These are phyloP conservation scores for Babyrousa celebensis DNA, from an alignment of 2,797 vertebrate species.

Conservation along the genomic window DNA sequence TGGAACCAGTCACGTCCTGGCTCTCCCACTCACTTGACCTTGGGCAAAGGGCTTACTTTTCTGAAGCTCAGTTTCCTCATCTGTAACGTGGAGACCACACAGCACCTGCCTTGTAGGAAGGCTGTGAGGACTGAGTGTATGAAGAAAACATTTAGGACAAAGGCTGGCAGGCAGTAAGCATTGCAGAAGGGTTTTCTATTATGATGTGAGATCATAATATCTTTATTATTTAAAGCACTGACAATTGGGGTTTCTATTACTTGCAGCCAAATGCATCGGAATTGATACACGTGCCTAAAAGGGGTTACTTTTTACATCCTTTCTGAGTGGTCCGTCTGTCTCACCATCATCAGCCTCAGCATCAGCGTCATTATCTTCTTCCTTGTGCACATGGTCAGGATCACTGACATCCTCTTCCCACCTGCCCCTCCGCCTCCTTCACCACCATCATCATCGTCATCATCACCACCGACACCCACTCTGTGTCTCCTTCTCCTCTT, in stretches of 20 bases:
- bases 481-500: neutral
- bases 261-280: slow-evolving; percentile 35
- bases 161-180: neutral
- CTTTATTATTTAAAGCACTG: neutral
- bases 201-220: neutral
- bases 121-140: neutral
- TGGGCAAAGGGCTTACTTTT: neutral
- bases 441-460: neutral
- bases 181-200: neutral
- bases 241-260: slow-evolving; percentile 17
- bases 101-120: neutral
- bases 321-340: neutral
- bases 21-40: neutral
- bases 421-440: neutral
- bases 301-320: neutral
- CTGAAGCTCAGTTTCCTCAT: neutral
- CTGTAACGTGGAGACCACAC: neutral
- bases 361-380: too few species aligned
- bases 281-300: neutral
- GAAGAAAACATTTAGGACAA: neutral
- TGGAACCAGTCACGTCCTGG: neutral
- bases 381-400: neutral
- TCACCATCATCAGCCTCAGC: neutral
- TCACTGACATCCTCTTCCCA: neutral
- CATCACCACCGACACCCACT: neutral